Conservation (phyloP, 2,797 vertebrate genomes). For the Anguilla obscura region DNA sequence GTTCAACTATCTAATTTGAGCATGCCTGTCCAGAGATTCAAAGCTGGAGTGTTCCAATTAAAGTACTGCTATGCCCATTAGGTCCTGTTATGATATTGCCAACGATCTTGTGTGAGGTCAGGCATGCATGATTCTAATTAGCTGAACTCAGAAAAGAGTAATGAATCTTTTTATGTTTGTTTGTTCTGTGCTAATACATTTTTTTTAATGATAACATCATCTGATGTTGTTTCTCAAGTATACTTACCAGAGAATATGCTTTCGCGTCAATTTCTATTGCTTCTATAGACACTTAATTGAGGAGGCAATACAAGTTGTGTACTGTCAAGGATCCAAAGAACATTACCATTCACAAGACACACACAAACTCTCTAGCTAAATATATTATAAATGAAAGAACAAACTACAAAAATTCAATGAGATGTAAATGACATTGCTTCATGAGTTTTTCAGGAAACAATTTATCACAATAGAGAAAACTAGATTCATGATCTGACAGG, state of each 20-base stretch:
- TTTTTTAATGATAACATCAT: background rate
- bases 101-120: background rate
- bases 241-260: background rate
- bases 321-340: background rate
- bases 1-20: background rate
- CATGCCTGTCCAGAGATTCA: background rate
- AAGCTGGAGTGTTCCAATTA: background rate
- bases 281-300: background rate
- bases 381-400: background rate
- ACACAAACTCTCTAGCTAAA: background rate
- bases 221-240: background rate
- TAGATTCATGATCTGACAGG: background rate
- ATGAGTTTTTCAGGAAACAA: background rate
- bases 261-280: background rate
- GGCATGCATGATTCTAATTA: background rate
- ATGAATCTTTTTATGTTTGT: background rate
- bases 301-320: background rate
- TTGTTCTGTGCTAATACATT: background rate
- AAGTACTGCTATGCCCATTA: background rate
- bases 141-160: background rate
- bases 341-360: background rate
- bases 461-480: background rate
- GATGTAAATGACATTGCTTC: slow-evolving; percentile 12
- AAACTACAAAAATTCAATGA: background rate
- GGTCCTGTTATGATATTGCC: background rate